Conservation (phyloP, 2,113 vertebrate genomes). For the Pelecanus crispus region DNA sequence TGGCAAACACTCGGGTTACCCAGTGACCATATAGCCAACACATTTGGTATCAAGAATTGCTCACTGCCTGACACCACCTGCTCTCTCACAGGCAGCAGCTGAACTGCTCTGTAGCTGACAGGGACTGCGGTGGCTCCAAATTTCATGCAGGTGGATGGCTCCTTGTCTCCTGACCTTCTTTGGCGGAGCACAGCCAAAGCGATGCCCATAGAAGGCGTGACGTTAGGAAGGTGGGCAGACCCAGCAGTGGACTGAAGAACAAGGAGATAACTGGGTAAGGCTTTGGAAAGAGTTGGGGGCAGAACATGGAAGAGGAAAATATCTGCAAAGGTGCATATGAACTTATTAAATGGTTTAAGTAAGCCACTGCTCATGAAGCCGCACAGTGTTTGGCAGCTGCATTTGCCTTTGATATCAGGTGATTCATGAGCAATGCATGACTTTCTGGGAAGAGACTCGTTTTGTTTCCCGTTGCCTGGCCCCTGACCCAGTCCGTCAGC, state of each 20-base stretch:
- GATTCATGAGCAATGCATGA: neutral
- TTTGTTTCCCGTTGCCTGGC: neutral
- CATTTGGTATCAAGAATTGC: neutral
- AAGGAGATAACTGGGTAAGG: neutral
- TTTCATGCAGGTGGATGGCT: neutral
- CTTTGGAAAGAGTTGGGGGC: neutral
- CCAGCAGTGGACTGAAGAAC: neutral
- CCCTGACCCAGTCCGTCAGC: neutral
- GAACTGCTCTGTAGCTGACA: neutral
- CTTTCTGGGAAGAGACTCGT: conserved; percentile 1
- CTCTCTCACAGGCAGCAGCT: neutral
- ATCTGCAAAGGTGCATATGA: neutral
- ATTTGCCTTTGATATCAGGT: neutral
- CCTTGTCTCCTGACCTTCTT: neutral
- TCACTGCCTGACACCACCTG: neutral
- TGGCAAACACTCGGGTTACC: neutral
- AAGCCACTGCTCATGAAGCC: neutral
- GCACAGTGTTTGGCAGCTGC: neutral
- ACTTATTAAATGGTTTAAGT: neutral
- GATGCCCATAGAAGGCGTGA: neutral
- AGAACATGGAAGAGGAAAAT: neutral
- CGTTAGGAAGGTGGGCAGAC: neutral
- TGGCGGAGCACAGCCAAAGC: neutral
- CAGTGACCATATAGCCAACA: neutral
- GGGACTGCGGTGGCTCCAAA: neutral